Evolutionary conservation across 2,797 vertebrate genomes (phyloP).

Genomic region (Mastacembelus armatus): DNA sequence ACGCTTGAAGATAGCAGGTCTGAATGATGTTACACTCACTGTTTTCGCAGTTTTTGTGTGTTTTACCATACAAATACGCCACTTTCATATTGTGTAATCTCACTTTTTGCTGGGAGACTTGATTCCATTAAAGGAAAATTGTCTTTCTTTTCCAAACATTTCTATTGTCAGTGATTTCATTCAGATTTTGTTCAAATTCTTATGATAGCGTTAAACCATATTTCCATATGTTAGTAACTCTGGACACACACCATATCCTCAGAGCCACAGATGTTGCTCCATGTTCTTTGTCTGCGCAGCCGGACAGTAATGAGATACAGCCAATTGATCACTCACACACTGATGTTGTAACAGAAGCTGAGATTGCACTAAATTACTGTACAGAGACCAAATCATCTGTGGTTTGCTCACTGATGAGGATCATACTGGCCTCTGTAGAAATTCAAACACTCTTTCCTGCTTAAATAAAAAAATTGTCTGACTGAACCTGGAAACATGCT

Average conservation of each 20-base stretch:
- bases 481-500: conserved; percentile 23
- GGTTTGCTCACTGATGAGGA: conserved; percentile 52
- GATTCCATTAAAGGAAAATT: background rate
- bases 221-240: conserved; percentile 8
- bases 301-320: conserved; percentile 62
- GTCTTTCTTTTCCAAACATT: background rate
- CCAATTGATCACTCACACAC: conserved; percentile 55
- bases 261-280: conserved; percentile 19
- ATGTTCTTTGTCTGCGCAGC: conserved; percentile 5
- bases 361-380: conserved; percentile 52
- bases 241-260: conserved; percentile 13
- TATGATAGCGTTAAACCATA: no score
- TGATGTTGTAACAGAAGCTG: conserved; percentile 58
- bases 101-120: background rate
- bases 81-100: background rate
- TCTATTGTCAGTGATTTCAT: background rate
- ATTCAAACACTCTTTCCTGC: background rate
- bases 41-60: no score
- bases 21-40: no score
- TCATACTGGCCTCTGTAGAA: conserved; percentile 16
- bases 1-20: no score
- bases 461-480: no score
- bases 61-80: background rate
- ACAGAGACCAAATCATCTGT: conserved; percentile 55
- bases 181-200: background rate